Evolutionary conservation across 1,140 invertebrate genomes (phyloP), one percentile per base, ranked within the genome.

Genomic region (Lethrus apterus): DNA sequence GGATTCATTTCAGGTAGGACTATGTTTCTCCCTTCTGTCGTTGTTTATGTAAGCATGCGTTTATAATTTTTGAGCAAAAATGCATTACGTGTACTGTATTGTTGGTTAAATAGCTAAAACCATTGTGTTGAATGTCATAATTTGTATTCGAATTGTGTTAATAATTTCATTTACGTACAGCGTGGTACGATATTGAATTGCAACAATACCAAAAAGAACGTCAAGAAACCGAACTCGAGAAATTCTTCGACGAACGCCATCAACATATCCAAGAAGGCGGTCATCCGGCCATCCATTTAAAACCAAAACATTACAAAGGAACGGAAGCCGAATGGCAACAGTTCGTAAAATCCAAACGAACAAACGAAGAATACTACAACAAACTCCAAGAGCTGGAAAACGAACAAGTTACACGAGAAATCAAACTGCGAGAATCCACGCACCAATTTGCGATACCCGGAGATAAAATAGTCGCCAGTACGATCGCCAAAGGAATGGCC

Each of bases 101-200:
- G 24, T n/a, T 38, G 19, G 14, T 34, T 18, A 18, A 18, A 4
- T 38, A 21, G 24, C 18, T 7, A 9, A 38, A 38, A 4, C 20
- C 13, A 11, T 38, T 21, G 24, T 21, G 11, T 7, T 38, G 20
- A 38, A 38, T 38, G 18, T 38, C 5, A 26, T 26, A 21, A 38
- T 21, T 21, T 11, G n/a, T 36, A 38, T 38, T 23, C 1, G 1
- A 35, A 23, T 14, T 8, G 11, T 21, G 13, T 11, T 1, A 13
- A 33, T 10, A 33, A 33, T 14, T 18, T 44, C 14, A 51, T 62
- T 62, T 63, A 65, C 65, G 52, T 69, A 60, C 74, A 93, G 90
- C 90, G 44, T 93, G 90, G 89, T 93, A 94, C 72, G 90, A 94
- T 74, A 78, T 79, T 62, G 88, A 87, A 63, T 77, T 89, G 59